These are phyloP conservation scores for Zele albiditarsus DNA, from an alignment of 2,888 invertebrate genomes.

Conservation along the genomic window DNA sequence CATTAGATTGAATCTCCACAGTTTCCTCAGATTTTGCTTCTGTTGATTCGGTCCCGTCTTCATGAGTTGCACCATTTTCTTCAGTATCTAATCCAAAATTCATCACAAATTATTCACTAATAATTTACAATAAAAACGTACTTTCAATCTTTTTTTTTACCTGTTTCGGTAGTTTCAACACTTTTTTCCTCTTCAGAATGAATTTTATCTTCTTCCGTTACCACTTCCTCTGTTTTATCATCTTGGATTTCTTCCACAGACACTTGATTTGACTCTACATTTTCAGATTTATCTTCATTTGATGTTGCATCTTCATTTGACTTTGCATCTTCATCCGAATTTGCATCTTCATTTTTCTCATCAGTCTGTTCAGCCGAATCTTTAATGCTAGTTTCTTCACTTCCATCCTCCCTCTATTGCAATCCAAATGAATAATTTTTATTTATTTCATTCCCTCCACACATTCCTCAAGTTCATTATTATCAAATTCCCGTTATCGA, in stretches of 20 bases:
- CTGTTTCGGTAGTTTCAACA: constrained; percentile 47
- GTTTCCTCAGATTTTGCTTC: constrained; percentile 7
- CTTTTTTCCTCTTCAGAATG: constrained; percentile 35
- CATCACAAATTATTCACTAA: background rate
- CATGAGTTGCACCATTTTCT: constrained; percentile 27
- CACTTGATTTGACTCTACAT: constrained; percentile 46
- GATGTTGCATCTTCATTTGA: constrained; percentile 69
- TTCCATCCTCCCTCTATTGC: constrained; percentile 71
- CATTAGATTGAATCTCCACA: constrained; percentile 42
- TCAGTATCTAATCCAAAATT: constrained; percentile 39
- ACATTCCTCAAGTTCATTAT: background rate
- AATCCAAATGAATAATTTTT: background rate
- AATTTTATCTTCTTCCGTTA: constrained; percentile 43
- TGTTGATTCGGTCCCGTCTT: constrained; percentile 35
- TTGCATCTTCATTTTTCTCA: constrained; percentile 70
- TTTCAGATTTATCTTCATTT: constrained; percentile 48
- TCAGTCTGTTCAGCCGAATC: constrained; percentile 47
- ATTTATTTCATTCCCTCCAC: background rate
- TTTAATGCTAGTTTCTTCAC: constrained; percentile 58
- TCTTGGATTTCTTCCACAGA: constrained; percentile 49
- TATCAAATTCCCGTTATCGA: background rate
- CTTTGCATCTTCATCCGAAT: background rate
- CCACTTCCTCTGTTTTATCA: constrained; percentile 46
- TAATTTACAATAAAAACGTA: background rate
- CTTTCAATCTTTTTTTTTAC: background rate